A percentile compares a stretch with the other conserved stretches of the same genome.
phyloP scores from a whole-genome alignment of 2,888 invertebrate species.

The Melinaea menophilus region DNA sequence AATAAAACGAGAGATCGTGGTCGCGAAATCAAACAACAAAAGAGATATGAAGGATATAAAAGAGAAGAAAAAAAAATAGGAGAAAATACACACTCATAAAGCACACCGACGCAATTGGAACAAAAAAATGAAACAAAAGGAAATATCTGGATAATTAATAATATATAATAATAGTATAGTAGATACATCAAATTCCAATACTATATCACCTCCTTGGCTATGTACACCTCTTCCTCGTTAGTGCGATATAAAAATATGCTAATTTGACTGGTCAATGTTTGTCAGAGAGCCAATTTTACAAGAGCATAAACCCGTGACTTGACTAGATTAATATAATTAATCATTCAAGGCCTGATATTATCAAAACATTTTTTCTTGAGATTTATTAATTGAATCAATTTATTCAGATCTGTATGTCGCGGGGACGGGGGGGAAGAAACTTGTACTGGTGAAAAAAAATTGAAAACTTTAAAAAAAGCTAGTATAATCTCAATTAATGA shows the following conservation, averaged over 20 bases:
- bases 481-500: no score
- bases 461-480: no score
- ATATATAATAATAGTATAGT: no score
- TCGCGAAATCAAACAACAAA: not conserved
- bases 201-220: not conserved
- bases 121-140: no score
- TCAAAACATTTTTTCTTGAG: not conserved
- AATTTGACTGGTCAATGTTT: conserved; percentile 1
- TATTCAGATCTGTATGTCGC: no score
- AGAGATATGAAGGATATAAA: not conserved
- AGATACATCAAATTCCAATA: not conserved
- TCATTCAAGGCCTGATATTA: not conserved
- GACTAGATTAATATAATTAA: not conserved
- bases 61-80: not conserved
- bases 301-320: not conserved
- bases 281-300: not conserved
- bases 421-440: no score
- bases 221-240: not conserved
- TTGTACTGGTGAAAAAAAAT: no score
- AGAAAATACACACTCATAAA: not conserved
- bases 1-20: conserved; percentile 22
- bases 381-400: no score
- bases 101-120: not conserved
- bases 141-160: no score
- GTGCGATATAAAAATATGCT: not conserved